Evolutionary conservation across 2,113 vertebrate genomes (phyloP), one percentile per base, ranked within the genome.

Genomic region (Stomatorhinus ivindoensis): DNA sequence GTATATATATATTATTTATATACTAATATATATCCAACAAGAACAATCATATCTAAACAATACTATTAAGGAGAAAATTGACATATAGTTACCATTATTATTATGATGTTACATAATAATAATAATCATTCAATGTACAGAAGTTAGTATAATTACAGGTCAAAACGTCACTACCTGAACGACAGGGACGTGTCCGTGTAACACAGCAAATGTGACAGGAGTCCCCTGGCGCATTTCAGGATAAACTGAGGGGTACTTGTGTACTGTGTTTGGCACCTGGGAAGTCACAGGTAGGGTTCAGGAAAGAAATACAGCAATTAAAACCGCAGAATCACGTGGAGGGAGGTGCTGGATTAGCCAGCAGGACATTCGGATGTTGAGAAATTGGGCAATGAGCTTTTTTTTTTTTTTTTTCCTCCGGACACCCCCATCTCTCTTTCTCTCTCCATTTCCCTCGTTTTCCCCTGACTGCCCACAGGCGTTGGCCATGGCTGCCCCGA

Each of bases 181-280:
- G 96, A 99, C 98, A 94, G 98, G 98, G 95, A 99, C 97, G 95
- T 99, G 98, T 96, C 98, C 98, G 93, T 99, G 98, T 92, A 99
- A 97, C 95, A 99, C 97, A 93, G 98, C 98, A 94, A 99, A 99
- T 94, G 98, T 99, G 96, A 99, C 97, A 92, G 98, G 96, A 93
- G 98, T 99, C 96, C 97, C 98, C 96, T 99, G 98, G 94, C 98
- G 97, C 89, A 97, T 99, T 97, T 99, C 98, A 1, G 97, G 97
- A 95, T 98, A 98, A 95, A 99, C 97, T 95, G 98, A 99, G 96
- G 98, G 98, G 95, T 97, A 97, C 97, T 97, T 99, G 96, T 98
- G 98, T 95, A 97, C 97, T 96, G 98, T 97, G 97, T 97, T 98
- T 96, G 98, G 97, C 95, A 99, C 98, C 98, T 99, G 97, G 95